Conservation (phyloP, 2,113 vertebrate species). For the Petrocephalus microphthalmus region DNA sequence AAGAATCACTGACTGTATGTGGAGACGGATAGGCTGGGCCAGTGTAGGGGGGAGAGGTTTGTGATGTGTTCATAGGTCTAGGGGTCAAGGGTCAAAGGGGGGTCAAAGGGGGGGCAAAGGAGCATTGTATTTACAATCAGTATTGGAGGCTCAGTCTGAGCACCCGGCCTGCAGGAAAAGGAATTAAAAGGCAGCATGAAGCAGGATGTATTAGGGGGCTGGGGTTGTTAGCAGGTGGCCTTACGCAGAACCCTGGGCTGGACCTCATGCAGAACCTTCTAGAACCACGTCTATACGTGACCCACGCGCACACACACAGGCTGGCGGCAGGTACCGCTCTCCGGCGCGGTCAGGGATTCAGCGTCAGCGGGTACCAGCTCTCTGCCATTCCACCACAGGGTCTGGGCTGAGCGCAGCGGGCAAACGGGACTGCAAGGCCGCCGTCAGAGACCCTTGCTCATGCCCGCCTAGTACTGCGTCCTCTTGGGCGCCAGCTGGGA, state of each 20-base stretch:
- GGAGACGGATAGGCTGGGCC: not conserved
- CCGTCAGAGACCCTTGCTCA: not conserved
- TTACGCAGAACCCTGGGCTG: not conserved
- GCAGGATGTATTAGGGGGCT: not conserved
- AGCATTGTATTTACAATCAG: not conserved
- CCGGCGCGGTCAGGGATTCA: not conserved
- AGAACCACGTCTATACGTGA: no score
- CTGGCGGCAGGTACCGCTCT: no score
- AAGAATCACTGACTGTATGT: not conserved
- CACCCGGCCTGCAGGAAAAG: not conserved
- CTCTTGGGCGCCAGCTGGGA: not conserved
- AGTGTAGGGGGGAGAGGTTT: not conserved
- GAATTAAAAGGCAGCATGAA: not conserved
- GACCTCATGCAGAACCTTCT: not conserved
- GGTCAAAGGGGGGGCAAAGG: not conserved
- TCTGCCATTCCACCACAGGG: not conserved
- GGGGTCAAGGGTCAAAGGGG: not conserved
- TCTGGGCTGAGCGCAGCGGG: not conserved
- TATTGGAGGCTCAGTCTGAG: not conserved
- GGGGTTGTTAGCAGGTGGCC: not conserved
- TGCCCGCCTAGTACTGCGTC: not conserved
- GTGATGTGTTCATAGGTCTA: not conserved
- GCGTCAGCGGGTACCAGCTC: not conserved
- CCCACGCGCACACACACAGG: no score
- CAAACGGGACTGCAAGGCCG: rapidly evolving